These are phyloP conservation scores for Carlito syrichta DNA, from an alignment of 2,113 vertebrate genomes.

Conservation along the genomic window DNA sequence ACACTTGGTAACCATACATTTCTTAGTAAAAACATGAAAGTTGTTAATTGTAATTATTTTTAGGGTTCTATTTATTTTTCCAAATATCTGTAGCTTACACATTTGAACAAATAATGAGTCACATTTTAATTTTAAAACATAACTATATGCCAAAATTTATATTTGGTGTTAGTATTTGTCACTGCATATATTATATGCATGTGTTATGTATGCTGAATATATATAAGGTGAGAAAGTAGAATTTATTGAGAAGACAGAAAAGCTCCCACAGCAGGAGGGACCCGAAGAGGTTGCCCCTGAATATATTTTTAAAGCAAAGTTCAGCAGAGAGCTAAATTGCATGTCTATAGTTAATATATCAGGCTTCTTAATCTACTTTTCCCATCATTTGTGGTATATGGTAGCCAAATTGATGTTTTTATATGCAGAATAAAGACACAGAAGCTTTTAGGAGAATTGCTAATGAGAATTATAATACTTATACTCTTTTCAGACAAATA, in stretches of 20 bases:
- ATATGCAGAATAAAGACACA: not conserved
- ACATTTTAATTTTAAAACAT: not conserved
- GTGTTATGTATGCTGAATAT: not conserved
- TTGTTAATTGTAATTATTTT: not conserved
- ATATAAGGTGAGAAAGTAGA: too few species aligned
- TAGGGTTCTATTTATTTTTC: not conserved
- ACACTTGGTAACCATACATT: not conserved
- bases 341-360: not conserved
- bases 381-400: not conserved
- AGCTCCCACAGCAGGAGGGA: too few species aligned
- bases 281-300: too few species aligned
- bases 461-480: not conserved
- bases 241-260: too few species aligned
- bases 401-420: not conserved
- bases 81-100: not conserved
- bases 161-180: not conserved
- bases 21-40: not conserved
- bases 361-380: not conserved
- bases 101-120: not conserved
- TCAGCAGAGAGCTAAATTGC: not conserved
- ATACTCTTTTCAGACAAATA: not conserved
- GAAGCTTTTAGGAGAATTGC: not conserved
- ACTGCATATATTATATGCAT: too few species aligned
- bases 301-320: not conserved
- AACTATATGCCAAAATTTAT: not conserved